Evolutionary conservation across 2,888 invertebrate genomes (phyloP).

Genomic region (Masnerella sp.): DNA sequence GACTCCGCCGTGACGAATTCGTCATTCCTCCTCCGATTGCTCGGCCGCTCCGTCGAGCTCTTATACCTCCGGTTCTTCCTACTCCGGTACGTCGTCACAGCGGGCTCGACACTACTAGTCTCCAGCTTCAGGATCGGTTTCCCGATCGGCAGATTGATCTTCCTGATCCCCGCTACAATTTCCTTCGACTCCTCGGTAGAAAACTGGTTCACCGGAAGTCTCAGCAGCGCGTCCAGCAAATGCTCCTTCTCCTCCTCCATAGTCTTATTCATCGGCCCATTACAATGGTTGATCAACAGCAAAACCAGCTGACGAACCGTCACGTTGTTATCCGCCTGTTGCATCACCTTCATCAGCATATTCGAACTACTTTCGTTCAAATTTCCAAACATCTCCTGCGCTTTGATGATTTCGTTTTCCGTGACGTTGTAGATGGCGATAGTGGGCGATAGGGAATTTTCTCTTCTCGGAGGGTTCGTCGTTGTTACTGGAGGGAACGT

Average conservation of each 20-base stretch:
- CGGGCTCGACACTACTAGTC: slow-evolving; percentile 63
- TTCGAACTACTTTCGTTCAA: slow-evolving; percentile 86
- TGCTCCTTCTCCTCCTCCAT: slow-evolving; percentile 85
- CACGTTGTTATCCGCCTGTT: slow-evolving; percentile 87
- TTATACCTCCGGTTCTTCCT: slow-evolving; percentile 71
- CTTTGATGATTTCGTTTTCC: slow-evolving; percentile 84
- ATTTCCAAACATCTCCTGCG: slow-evolving; percentile 87
- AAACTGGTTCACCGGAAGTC: slow-evolving; percentile 80
- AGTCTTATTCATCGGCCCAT: slow-evolving; percentile 84
- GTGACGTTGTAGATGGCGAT: slow-evolving; percentile 80
- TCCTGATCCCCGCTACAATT: slow-evolving; percentile 71
- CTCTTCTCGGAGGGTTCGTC: slow-evolving; percentile 69
- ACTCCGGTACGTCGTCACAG: slow-evolving; percentile 70
- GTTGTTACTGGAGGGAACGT: slow-evolving; percentile 72
- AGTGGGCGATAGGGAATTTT: slow-evolving; percentile 42
- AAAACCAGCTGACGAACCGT: slow-evolving; percentile 86
- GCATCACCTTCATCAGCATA: slow-evolving; percentile 88
- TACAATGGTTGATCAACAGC: slow-evolving; percentile 88
- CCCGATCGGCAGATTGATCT: slow-evolving; percentile 67
- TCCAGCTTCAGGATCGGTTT: slow-evolving; percentile 47
- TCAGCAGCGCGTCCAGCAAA: slow-evolving; percentile 84
- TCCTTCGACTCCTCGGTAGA: slow-evolving; percentile 76
- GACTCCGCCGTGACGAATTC: slow-evolving; percentile 73
- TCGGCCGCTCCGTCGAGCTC: slow-evolving; percentile 69
- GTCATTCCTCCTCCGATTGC: slow-evolving; percentile 68